Evolutionary conservation across 2,797 vertebrate species (phyloP).

Genomic region (Nannoperca australis): DNA sequence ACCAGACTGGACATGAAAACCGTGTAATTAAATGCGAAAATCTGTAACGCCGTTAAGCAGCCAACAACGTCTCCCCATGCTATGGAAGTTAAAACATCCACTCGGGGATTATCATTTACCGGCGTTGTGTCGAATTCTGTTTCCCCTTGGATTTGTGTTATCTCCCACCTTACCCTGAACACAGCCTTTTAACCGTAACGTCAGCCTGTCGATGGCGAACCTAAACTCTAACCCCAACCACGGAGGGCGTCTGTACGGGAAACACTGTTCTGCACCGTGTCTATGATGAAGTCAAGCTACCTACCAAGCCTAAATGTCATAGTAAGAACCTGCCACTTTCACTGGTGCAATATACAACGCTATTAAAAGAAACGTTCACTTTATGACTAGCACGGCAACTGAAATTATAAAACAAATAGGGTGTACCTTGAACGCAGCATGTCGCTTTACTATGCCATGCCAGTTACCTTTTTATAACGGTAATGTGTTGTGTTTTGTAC

Average conservation of each 20-base stretch:
- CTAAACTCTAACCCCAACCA: background rate
- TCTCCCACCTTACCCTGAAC: background rate
- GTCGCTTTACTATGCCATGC: conserved; percentile 14
- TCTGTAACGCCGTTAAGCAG: background rate
- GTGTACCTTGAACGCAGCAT: background rate
- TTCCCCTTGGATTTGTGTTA: background rate
- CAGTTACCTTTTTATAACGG: conserved; percentile 11
- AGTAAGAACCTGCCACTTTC: conserved; percentile 1
- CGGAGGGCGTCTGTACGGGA: background rate
- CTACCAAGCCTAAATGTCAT: conserved; percentile 14
- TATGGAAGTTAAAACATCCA: conserved; percentile 4
- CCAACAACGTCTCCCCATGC: background rate
- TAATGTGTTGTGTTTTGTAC: conserved; percentile 14
- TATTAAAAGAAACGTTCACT: background rate
- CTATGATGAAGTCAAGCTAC: background rate
- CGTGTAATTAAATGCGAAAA: background rate
- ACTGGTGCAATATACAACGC: background rate
- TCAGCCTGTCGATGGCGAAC: conserved; percentile 4
- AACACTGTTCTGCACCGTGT: background rate
- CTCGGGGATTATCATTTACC: background rate
- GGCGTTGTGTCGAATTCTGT: conserved; percentile 13
- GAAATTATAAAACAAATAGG: background rate
- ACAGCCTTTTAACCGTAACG: background rate
- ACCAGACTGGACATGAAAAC: background rate
- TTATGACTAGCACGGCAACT: background rate